Evolutionary conservation across 2,113 vertebrate species (phyloP).

Genomic region (Sphyrna mokarran): DNA sequence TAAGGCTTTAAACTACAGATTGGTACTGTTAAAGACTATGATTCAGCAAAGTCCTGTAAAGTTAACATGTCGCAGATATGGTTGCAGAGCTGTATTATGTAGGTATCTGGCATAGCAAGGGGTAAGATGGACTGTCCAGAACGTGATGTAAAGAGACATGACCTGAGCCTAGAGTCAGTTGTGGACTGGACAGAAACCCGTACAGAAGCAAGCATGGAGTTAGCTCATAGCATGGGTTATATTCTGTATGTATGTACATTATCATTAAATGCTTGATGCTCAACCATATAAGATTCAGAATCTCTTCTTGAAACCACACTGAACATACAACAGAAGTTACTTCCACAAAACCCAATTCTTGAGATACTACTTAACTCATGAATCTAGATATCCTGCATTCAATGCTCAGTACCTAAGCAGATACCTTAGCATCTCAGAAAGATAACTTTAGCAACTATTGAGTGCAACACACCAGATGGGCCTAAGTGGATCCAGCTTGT

Average conservation of each 20-base stretch:
- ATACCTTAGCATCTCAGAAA: not conserved
- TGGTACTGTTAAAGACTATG: not conserved
- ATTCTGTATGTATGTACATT: no score
- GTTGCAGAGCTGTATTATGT: not conserved
- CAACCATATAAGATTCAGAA: no score
- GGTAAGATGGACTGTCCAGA: no score
- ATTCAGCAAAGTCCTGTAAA: not conserved
- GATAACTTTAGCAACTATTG: not conserved
- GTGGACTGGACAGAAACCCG: no score
- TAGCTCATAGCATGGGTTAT: no score
- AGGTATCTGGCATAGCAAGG: no score
- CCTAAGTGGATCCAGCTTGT: not conserved
- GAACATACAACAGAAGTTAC: not conserved
- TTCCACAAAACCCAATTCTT: not conserved
- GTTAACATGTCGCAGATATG: not conserved
- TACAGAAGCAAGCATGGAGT: no score
- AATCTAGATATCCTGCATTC: not conserved
- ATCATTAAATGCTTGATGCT: no score
- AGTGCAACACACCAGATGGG: not conserved
- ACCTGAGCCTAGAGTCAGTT: no score
- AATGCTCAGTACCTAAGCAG: not conserved
- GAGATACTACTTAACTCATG: not conserved
- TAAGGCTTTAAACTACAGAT: not conserved
- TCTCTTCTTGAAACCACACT: no score
- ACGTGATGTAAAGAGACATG: no score